Evolutionary conservation across 2,113 vertebrate genomes (phyloP), one percentile per base, ranked within the genome.

Genomic region (Zosterops pallidus): DNA sequence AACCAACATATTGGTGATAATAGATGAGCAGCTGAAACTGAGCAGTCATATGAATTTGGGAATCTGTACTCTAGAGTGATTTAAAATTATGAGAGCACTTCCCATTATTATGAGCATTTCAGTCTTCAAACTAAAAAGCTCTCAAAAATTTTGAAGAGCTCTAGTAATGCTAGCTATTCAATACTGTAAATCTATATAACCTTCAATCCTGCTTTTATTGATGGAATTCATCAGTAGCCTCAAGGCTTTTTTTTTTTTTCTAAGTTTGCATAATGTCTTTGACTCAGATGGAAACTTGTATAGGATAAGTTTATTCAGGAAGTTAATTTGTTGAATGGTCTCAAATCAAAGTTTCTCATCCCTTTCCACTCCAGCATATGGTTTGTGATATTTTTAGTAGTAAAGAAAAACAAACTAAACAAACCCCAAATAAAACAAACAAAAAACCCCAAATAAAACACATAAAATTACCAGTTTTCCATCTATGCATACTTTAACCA

Each of bases 71-170:
- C 65, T 5, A 77, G 46, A 90, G 12, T 67, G 72, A 84, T 76
- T 83, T 87, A 52, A 94, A 95, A 90, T 92, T 86, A 74, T 84
- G 33, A 95, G 65, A 85, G 33, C 56, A 85, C 44, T 88, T 92
- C 82, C 81, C 44, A 67, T 88, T 63, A 83, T 92, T 95, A 68
- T 65, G 46, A 80, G 15, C 50, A 86, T 72, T 94, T 94, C 72
- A 90, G 10, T 91, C 75, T 84, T 93, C 57, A 80, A 86, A 93
- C 19, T 60, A 75, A 94, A 96, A 77, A 49, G 53, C 63, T 86
- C 35, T 90, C 89, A 79, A 83, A 86, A 80, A 41, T 91, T 90
- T 78, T 91, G 79, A 88, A 87, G n/a, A 74, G 47, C n/a, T 88
- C 57, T 79, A 55, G 14, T 75, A 87, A 72, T 69, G 29, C 23